phyloP scores from a whole-genome alignment of 2,113 vertebrate genomes.

The Phrynosoma blainvillii region DNA sequence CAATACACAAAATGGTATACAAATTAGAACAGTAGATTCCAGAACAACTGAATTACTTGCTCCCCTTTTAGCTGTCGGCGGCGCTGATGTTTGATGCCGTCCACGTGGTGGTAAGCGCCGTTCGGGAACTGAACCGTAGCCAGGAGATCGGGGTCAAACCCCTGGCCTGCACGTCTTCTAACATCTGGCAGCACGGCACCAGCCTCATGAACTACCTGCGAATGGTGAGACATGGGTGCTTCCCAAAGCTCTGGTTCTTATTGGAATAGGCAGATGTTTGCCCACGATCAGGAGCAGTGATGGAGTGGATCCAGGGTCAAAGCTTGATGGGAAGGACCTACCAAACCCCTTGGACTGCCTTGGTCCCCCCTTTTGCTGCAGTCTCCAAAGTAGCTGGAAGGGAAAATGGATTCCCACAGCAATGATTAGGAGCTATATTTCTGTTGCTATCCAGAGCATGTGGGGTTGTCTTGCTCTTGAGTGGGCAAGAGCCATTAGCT shows the following conservation, averaged over 20 bases:
- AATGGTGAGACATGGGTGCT: conserved; percentile 76
- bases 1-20: no score
- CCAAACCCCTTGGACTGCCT: no score
- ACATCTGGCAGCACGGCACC: conserved; percentile 92
- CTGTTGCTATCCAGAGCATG: no score
- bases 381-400: no score
- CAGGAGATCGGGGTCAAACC: conserved; percentile 91
- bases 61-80: conserved; percentile 79
- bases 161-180: conserved; percentile 84
- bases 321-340: no score
- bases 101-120: conserved; percentile 88
- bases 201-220: conserved; percentile 95
- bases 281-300: not conserved
- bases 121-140: conserved; percentile 89
- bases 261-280: not conserved
- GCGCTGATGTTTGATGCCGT: conserved; percentile 91
- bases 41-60: not conserved
- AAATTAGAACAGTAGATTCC: no score
- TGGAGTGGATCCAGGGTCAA: not conserved
- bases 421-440: no score
- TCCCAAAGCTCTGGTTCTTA: no score
- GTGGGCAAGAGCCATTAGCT: no score
- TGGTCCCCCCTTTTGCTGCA: no score
- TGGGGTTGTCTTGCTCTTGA: no score
- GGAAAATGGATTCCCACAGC: no score